phyloP scores from a whole-genome alignment of 2,888 invertebrate species.

The Scaptomyza flava region DNA sequence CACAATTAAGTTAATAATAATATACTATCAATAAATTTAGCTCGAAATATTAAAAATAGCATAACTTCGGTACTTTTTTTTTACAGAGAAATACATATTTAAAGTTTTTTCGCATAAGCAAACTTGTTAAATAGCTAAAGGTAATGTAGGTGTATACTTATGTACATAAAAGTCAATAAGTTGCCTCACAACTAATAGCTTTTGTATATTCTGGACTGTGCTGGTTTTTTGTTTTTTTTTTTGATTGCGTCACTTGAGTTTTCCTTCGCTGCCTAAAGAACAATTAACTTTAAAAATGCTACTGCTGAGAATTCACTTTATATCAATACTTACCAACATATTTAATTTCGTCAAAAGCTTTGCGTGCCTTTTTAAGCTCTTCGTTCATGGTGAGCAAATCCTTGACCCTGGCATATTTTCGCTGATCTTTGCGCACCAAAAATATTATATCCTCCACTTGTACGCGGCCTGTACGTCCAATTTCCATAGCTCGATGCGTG shows the following conservation, averaged over 20 bases:
- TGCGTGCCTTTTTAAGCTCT: constrained; percentile 98
- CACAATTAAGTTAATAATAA: neutral
- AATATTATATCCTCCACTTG: constrained; percentile 99
- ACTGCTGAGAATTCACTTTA: neutral
- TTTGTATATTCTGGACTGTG: constrained; percentile 18
- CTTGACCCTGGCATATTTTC: constrained; percentile 99
- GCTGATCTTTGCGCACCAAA: constrained; percentile 96
- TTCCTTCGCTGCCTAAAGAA: constrained; percentile 81
- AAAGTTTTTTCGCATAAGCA: neutral
- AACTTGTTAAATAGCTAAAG: neutral
- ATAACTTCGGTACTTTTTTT: no score
- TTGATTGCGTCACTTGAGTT: constrained; percentile 81
- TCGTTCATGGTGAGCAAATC: constrained; percentile 99
- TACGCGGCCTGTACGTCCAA: constrained; percentile 97
- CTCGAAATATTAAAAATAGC: no score
- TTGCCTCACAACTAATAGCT: no score
- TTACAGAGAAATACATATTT: no score
- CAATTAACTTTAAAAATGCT: neutral
- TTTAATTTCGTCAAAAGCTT: constrained; percentile 99
- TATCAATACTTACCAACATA: constrained; percentile 90
- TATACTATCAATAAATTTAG: constrained; percentile 9
- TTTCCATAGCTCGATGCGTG: constrained; percentile 97
- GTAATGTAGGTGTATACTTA: no score
- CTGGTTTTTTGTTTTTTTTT: constrained; percentile 45
- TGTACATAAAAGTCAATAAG: no score